phyloP scores from a whole-genome alignment of 2,888 invertebrate species.

The Polymixis flavicincta region DNA sequence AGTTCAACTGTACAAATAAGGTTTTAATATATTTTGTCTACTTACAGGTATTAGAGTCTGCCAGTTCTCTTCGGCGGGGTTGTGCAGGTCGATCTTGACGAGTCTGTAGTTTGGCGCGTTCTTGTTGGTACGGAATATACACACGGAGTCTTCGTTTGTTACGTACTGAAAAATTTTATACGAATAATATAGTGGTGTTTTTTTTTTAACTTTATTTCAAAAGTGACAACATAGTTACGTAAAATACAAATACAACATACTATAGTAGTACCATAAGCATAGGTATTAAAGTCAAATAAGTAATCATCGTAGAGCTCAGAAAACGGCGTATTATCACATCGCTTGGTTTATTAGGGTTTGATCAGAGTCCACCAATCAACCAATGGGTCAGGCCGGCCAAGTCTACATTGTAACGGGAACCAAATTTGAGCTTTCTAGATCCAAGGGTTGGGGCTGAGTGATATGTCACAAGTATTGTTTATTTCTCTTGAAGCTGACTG shows the following conservation, averaged over 20 bases:
- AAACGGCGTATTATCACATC: neutral
- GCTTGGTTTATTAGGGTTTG: too few species aligned
- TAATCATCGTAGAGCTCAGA: neutral
- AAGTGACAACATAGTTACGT: too few species aligned
- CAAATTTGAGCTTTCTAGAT: neutral
- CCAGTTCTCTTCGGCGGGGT: slow-evolving; percentile 95
- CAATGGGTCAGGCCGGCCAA: too few species aligned
- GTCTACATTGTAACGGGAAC: neutral
- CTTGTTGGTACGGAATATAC: slow-evolving; percentile 97
- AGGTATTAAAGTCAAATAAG: neutral
- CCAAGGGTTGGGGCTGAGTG: neutral
- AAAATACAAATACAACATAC: too few species aligned
- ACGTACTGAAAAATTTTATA: too few species aligned
- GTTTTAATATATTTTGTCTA: slow-evolving; percentile 27
- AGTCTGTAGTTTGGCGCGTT: slow-evolving; percentile 97
- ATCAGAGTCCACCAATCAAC: neutral
- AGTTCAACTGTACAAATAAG: neutral
- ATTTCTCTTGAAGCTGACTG: neutral
- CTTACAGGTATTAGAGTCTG: slow-evolving; percentile 93
- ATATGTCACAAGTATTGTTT: neutral
- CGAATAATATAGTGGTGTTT: too few species aligned
- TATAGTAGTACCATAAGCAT: too few species aligned
- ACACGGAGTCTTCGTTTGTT: slow-evolving; percentile 95
- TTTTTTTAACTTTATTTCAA: too few species aligned
- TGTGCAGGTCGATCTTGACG: slow-evolving; percentile 94